Base-by-base conservation (phyloP, 2,888 invertebrate species). In the Onchidella celtica region DNA sequence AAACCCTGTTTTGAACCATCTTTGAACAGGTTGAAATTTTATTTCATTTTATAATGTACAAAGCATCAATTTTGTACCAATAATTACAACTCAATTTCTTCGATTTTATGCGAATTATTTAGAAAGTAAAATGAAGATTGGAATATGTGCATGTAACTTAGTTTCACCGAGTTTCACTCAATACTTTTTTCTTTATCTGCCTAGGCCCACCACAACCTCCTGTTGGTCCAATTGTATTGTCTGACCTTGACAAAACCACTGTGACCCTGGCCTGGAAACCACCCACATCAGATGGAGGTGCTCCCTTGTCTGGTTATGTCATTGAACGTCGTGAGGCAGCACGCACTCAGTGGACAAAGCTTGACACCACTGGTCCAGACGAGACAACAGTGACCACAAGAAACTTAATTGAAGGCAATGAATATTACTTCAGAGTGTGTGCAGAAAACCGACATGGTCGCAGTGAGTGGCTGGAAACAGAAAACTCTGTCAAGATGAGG, bases 361-460 rank as follows among this genome's bases (percentile, higher is more conserved):
- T 89, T 69, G 85, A 85, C 80, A 68, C 81, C 11, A 68, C 83
- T 6, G 27, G 40, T n/a, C 83, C 85, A 11, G 85, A 84, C 76
- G 85, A 87, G 57, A 86, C 85, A 79, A 84, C 85, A n/a, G 84
- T 85, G 74, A 84, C 87, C 29, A 87, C 84, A 72, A 85, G 55
- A 84, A 89, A 86, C 84, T 86, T 92, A 40, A 85, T 87, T 14
- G 89, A 89, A 72, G 89, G 87, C 40, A 88, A 86, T 69, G 85
- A 88, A 55, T 98, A 98, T 92, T 96, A 97, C 92, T 97, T 98
- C 94, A 95, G 97, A 81, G 95, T 98, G 17, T 97, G 97, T 0
- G 97, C 98, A 0, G 95, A 97, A 81, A 98, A 98, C 94, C 95
- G 97, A 87, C 97, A 97, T 91, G 98, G 98, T 38, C 97, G 97